Conservation (phyloP, 2,888 invertebrate genomes). For the Eupithecia inturbata region DNA sequence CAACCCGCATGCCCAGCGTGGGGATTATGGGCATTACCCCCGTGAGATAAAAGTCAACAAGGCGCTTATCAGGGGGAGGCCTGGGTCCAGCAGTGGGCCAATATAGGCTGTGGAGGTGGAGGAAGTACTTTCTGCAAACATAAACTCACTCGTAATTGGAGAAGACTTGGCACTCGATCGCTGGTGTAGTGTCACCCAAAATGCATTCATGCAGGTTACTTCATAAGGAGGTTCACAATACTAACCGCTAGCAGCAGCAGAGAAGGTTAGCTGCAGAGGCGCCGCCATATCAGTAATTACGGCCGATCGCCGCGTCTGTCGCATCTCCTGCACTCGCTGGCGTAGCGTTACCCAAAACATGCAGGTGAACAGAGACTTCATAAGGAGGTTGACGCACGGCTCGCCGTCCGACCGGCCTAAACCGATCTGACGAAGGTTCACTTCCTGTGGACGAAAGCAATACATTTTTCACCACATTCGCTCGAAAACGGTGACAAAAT, state of each 20-base stretch:
- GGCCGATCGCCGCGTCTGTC: slow-evolving; percentile 86
- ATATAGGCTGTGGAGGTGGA: too few relatives aligned
- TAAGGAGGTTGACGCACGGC: slow-evolving; percentile 90
- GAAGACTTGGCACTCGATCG: slow-evolving; percentile 83
- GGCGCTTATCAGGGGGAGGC: too few relatives aligned
- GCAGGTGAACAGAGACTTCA: slow-evolving; percentile 93
- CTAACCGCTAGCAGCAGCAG: slow-evolving; percentile 86
- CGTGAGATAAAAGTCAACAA: too few relatives aligned
- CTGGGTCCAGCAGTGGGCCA: too few relatives aligned
- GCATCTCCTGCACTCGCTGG: slow-evolving; percentile 93
- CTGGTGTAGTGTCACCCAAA: slow-evolving; percentile 97
- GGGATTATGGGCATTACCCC: too few relatives aligned
- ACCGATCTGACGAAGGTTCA: slow-evolving; percentile 92
- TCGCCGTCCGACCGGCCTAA: slow-evolving; percentile 86
- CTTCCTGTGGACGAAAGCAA: slow-evolving; percentile 71
- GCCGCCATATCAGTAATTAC: slow-evolving; percentile 91
- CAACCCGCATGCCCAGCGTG: too few relatives aligned
- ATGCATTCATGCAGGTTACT: slow-evolving; percentile 96
- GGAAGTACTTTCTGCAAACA: too few relatives aligned
- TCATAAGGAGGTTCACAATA: slow-evolving; percentile 70
- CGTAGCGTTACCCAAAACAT: slow-evolving; percentile 98
- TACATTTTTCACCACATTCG: too few relatives aligned
- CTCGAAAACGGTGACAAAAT: too few relatives aligned
- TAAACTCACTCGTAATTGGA: background rate
- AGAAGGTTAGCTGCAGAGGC: slow-evolving; percentile 90